Evolutionary conservation across 2,797 vertebrate species (phyloP).

Genomic region (Liasis olivaceus): DNA sequence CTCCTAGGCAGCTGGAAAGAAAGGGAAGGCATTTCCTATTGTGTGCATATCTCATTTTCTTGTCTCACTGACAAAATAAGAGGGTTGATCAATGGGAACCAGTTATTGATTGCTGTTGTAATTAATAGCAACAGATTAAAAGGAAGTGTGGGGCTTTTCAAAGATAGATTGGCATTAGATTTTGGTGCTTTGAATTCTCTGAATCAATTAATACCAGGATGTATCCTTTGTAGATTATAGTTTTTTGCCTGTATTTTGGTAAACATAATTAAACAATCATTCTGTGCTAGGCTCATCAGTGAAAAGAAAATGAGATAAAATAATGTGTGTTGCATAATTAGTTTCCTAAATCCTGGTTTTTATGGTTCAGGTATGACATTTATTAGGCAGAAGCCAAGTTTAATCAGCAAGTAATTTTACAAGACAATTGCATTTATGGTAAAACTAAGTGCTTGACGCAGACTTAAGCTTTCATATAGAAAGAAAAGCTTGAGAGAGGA

Average conservation of each 20-base stretch:
- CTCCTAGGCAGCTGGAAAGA: neutral
- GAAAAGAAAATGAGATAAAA: slow-evolving; percentile 56
- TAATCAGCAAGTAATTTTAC: slow-evolving; percentile 55
- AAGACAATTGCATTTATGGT: slow-evolving; percentile 14
- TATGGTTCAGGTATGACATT: slow-evolving; percentile 52
- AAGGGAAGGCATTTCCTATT: neutral
- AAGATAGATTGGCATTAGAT: slow-evolving; percentile 9
- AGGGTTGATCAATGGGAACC: slow-evolving; percentile 42
- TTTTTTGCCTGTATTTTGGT: slow-evolving; percentile 42
- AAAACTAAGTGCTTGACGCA: slow-evolving; percentile 19
- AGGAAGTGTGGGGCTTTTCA: neutral
- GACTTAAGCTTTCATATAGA: slow-evolving; percentile 5
- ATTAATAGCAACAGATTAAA: slow-evolving; percentile 23
- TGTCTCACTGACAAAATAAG: slow-evolving; percentile 36
- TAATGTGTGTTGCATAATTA: slow-evolving; percentile 44
- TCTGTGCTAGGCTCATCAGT: slow-evolving; percentile 52
- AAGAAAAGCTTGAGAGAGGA: slow-evolving; percentile 21
- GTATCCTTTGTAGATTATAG: slow-evolving; percentile 44
- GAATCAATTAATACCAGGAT: slow-evolving; percentile 46
- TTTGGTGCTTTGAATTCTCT: slow-evolving; percentile 20
- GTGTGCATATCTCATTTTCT: slow-evolving; percentile 28
- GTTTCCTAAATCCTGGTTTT: slow-evolving; percentile 44
- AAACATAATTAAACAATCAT: slow-evolving; percentile 70
- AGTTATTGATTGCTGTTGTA: slow-evolving; percentile 29
- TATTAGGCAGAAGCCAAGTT: slow-evolving; percentile 44